Base-by-base conservation (phyloP, 2,797 vertebrate genomes). In the Pogoniulus pusillus region DNA sequence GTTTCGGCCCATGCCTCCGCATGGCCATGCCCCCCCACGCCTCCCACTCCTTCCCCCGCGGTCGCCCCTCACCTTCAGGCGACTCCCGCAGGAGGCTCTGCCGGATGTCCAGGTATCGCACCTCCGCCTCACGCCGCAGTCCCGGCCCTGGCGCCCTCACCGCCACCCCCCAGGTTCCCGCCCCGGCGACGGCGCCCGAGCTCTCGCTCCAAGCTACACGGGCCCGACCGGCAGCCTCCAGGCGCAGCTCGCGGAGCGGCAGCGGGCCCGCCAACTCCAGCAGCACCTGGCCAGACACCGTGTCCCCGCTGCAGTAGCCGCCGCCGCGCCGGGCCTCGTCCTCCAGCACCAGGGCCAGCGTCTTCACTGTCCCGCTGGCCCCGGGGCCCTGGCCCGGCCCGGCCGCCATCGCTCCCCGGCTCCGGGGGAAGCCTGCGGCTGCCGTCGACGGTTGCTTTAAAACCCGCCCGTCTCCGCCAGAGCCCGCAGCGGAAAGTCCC, bases 211-310 rank as follows among this genome's bases (percentile, higher is more conserved):
- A 98, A 30, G 94, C 80, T 29, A 97, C 97, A 4, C 95, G 95
- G 74, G 98, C 97, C 41, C 97, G 94, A n/a, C 98, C 98, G 53
- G 78, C 85, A 76, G 97, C 97, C 74, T 96, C 93, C 70, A 98
- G 83, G 26, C 96, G 96, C 74, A 98, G 94, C 11, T 93, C 89
- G 32, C 96, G 80, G 16, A 98, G 92, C 63, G 93, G 66, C 83
- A 96, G 91, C 32, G 94, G 93, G 47, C 91, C 95, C 41, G 93
- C 80, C 32, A 97, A 91, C 89, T 98, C 97, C 82, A 98, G 93
- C 90, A 96, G 68, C 94, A 98, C 97, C 57, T 96, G 97, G 23
- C 98, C 98, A 16, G 96, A 96, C 71, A 98, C 97, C 16, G 95
- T 90, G 85, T 98, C 97, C 29, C 98, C 97, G 59, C 96, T 94